Evolutionary conservation across 2,113 vertebrate genomes (phyloP).

Genomic region (Tenebrosternarchus preto): DNA sequence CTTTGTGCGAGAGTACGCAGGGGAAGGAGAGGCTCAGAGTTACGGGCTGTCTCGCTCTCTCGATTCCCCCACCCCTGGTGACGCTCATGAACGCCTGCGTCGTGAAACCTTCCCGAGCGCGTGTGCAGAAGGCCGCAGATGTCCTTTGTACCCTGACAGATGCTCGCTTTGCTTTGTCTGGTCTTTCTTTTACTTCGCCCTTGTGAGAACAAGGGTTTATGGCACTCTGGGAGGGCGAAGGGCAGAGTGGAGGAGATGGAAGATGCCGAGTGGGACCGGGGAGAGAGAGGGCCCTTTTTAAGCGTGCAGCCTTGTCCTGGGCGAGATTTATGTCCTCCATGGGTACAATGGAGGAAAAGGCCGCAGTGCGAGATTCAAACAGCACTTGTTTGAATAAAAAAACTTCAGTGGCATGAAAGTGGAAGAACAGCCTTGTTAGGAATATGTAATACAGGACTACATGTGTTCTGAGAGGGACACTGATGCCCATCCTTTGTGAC

Average conservation of each 20-base stretch:
- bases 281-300: constrained; percentile 5
- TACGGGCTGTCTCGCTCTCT: constrained; percentile 54
- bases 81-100: neutral
- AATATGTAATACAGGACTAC: neutral
- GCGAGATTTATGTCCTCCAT: constrained; percentile 38
- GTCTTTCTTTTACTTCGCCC: constrained; percentile 42
- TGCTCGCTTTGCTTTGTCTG: constrained; percentile 44
- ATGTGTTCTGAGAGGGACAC: too few species aligned
- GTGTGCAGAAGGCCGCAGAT: constrained; percentile 59
- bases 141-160: constrained; percentile 65
- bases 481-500: too few species aligned
- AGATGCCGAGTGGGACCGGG: neutral
- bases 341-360: neutral
- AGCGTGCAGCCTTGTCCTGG: constrained; percentile 51
- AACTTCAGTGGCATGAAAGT: neutral
- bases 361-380: neutral
- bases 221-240: constrained; percentile 38
- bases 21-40: constrained; percentile 54
- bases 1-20: constrained; percentile 55
- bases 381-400: neutral
- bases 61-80: too few species aligned
- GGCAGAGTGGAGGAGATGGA: constrained; percentile 34
- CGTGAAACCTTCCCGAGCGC: constrained; percentile 15
- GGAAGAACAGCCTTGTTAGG: neutral
- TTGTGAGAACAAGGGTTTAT: constrained; percentile 45